A percentile compares a stretch with the other conserved stretches of the same genome.
These are phyloP conservation scores for Caenorhabditis sp. DNA, from an alignment of 2,888 invertebrate species.

Conservation along the genomic window DNA sequence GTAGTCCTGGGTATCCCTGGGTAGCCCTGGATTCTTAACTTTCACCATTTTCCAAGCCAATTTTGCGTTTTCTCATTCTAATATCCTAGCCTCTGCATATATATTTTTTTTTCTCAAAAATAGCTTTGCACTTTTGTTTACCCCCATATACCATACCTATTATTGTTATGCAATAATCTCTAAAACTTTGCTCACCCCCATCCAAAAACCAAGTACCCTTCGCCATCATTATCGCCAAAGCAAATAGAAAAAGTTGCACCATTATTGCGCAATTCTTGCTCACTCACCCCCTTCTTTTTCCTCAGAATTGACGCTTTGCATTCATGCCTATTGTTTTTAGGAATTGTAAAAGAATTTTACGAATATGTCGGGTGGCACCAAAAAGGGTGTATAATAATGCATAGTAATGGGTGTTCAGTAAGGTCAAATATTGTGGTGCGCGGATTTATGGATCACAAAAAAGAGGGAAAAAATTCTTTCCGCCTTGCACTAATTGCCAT, in stretches of 20 bases:
- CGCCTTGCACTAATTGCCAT: too few species aligned
- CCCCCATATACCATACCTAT: conserved; percentile 5
- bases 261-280: neutral
- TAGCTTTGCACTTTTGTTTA: conserved; percentile 27
- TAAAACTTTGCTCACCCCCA: conserved; percentile 9
- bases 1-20: too few species aligned
- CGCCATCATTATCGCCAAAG: neutral
- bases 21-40: too few species aligned
- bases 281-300: neutral
- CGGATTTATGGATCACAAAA: neutral
- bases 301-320: neutral
- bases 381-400: neutral
- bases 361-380: neutral
- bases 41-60: too few species aligned
- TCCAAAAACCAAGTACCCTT: conserved; percentile 11
- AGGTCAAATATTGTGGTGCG: neutral
- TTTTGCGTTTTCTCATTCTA: too few species aligned
- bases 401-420: neutral
- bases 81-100: too few species aligned
- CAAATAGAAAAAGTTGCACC: neutral
- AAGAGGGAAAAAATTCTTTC: too few species aligned
- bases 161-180: neutral
- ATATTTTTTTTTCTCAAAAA: too few species aligned
- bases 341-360: neutral
- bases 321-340: neutral